These are phyloP conservation scores for Scaeva pyrastri DNA, from an alignment of 2,888 invertebrate species.

Conservation along the genomic window DNA sequence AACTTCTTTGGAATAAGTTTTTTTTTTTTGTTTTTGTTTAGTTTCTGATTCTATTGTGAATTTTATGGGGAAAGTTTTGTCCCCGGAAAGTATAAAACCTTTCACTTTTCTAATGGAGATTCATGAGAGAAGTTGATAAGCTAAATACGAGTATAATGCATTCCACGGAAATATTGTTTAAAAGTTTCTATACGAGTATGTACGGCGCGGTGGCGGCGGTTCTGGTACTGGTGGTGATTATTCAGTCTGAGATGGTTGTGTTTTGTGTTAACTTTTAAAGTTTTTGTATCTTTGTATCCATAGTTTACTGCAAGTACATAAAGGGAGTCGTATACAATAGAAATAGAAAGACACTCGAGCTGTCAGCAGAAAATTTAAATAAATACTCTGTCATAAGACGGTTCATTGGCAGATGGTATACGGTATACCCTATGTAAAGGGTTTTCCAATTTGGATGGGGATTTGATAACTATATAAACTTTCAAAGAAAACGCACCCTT, in stretches of 20 bases:
- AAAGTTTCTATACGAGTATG: slow-evolving; percentile 8
- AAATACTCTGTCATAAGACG: neutral
- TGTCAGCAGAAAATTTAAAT: slow-evolving; percentile 24
- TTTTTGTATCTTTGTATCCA: slow-evolving; percentile 12
- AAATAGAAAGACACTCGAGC: neutral
- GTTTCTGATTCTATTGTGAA: slow-evolving; percentile 20
- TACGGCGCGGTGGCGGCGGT: neutral
- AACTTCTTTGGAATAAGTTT: slow-evolving; percentile 28
- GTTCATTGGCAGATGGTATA: too few relatives aligned
- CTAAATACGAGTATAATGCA: slow-evolving; percentile 52
- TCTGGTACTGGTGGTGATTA: slow-evolving; percentile 18
- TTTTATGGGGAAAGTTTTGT: slow-evolving; percentile 47
- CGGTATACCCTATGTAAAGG: too few relatives aligned
- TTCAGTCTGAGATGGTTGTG: slow-evolving; percentile 19
- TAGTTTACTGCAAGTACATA: too few relatives aligned
- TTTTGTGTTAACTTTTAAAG: slow-evolving; percentile 20
- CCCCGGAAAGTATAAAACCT: slow-evolving; percentile 34
- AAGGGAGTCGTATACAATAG: neutral
- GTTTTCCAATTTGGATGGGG: too few relatives aligned
- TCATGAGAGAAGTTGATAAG: slow-evolving; percentile 59
- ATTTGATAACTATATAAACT: too few relatives aligned
- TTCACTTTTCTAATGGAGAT: slow-evolving; percentile 60
- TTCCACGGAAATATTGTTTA: slow-evolving; percentile 44
- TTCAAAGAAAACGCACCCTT: too few relatives aligned
- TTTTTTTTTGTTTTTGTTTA: neutral